These are phyloP conservation scores for Neopelma chrysocephalum DNA, from an alignment of 2,797 vertebrate genomes.

Conservation along the genomic window DNA sequence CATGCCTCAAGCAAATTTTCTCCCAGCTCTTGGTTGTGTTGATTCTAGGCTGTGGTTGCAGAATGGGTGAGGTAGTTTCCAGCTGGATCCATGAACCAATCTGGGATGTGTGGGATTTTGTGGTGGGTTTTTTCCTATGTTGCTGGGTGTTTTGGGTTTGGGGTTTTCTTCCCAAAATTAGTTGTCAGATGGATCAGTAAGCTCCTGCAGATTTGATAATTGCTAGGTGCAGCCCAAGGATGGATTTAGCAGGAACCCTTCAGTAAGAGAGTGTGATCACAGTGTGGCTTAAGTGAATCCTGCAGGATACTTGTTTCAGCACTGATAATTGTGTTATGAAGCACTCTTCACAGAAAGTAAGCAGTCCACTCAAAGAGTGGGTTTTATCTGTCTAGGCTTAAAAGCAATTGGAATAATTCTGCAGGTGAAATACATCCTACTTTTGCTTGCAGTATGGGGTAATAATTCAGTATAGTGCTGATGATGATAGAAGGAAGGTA, in stretches of 20 bases:
- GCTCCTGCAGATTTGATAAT: conserved; percentile 13
- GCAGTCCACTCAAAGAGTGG: not conserved
- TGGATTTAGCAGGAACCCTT: not conserved
- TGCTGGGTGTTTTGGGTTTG: not conserved
- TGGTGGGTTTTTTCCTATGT: not conserved
- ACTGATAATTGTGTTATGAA: not conserved
- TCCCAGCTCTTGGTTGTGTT: not conserved
- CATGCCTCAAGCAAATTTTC: not conserved
- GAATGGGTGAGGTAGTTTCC: not conserved
- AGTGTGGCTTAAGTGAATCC: not conserved
- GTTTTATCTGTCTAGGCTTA: not conserved
- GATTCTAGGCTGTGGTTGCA: not conserved
- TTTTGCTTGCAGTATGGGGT: not conserved
- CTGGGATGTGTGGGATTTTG: not conserved
- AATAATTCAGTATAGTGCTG: not conserved
- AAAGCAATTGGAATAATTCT: not conserved
- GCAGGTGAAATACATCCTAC: not conserved
- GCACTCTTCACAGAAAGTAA: not conserved
- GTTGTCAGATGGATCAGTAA: not conserved
- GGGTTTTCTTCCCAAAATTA: not conserved
- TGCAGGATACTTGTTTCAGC: not conserved
- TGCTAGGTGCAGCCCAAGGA: not conserved
- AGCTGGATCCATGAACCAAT: not conserved
- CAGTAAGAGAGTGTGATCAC: not conserved
- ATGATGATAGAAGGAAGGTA: not conserved